Percentiles rank a stretch among this genome's conserved stretches.
phyloP scores from a whole-genome alignment of 2,113 vertebrate genomes.

The Brienomyrus brachyistius region DNA sequence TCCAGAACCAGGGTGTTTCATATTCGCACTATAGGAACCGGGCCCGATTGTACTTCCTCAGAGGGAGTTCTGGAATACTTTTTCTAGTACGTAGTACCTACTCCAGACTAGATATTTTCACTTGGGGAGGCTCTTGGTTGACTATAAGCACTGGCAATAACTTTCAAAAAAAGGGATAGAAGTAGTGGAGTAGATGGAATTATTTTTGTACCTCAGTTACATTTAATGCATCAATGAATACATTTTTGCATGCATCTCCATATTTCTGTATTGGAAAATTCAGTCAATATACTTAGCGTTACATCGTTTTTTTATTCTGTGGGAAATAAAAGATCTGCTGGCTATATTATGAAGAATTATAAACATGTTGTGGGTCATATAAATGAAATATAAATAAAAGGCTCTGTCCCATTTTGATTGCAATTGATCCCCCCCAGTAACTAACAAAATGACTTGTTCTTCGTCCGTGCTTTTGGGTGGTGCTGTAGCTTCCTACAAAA shows the following conservation, averaged over 20 bases:
- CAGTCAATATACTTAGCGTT: not conserved
- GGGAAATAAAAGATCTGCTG: not conserved
- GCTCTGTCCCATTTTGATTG: not conserved
- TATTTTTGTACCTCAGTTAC: not conserved
- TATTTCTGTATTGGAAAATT: not conserved
- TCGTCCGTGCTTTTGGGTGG: not conserved
- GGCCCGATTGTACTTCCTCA: not conserved
- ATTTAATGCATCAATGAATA: not conserved
- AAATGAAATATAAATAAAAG: not conserved
- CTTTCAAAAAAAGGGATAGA: not conserved
- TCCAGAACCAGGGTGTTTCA: not conserved
- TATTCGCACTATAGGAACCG: not conserved
- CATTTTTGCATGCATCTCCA: not conserved
- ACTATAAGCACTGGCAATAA: not conserved
- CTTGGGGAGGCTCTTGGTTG: not conserved
- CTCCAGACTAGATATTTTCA: not conserved
- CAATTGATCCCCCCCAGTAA: not conserved
- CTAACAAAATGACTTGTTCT: not conserved
- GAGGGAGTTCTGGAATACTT: not conserved
- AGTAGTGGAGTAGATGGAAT: not conserved
- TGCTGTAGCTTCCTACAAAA: not conserved
- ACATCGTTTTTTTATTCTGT: not conserved
- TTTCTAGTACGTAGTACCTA: not conserved
- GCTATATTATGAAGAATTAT: not conserved
- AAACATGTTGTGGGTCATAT: not conserved